Conservation (phyloP, 2,797 vertebrate species). For the Protosalanx chinensis region DNA sequence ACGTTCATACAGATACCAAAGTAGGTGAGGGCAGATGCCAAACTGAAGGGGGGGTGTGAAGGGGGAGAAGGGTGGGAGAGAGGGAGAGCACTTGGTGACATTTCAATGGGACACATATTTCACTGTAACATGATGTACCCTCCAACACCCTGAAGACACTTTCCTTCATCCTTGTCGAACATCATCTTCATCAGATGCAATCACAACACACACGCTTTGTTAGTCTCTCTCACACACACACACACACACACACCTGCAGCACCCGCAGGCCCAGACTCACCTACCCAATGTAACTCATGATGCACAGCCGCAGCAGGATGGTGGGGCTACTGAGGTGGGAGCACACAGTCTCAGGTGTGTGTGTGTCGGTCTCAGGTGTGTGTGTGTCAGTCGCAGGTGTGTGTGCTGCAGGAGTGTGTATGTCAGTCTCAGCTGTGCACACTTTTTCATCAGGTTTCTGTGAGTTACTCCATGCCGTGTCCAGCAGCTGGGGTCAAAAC, state of each 20-base stretch:
- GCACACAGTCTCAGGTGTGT: conserved; percentile 31
- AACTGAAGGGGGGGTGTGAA: conserved; percentile 38
- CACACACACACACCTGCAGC: conserved; percentile 1
- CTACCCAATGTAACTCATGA: conserved; percentile 74
- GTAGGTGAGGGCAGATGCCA: conserved; percentile 64
- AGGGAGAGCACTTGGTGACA: background rate
- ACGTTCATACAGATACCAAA: conserved; percentile 74
- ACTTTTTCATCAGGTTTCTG: conserved; percentile 23
- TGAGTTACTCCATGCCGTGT: conserved; percentile 41
- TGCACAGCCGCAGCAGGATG: conserved; percentile 58
- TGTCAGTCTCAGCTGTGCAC: conserved; percentile 11
- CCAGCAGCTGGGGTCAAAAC: conserved; percentile 35
- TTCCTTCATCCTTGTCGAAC: too few relatives aligned
- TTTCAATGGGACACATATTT: too few relatives aligned
- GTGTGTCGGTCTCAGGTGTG: conserved; percentile 17
- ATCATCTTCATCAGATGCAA: too few relatives aligned
- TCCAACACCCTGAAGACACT: too few relatives aligned
- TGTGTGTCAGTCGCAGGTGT: conserved; percentile 10
- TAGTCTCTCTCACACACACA: background rate
- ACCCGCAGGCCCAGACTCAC: conserved; percentile 15
- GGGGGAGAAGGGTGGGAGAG: background rate
- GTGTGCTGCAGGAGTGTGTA: conserved; percentile 6
- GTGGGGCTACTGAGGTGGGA: conserved; percentile 59
- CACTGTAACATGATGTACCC: too few relatives aligned
- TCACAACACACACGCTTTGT: background rate